phyloP scores from a whole-genome alignment of 2,113 vertebrate genomes.

The Xiphias gladius region DNA sequence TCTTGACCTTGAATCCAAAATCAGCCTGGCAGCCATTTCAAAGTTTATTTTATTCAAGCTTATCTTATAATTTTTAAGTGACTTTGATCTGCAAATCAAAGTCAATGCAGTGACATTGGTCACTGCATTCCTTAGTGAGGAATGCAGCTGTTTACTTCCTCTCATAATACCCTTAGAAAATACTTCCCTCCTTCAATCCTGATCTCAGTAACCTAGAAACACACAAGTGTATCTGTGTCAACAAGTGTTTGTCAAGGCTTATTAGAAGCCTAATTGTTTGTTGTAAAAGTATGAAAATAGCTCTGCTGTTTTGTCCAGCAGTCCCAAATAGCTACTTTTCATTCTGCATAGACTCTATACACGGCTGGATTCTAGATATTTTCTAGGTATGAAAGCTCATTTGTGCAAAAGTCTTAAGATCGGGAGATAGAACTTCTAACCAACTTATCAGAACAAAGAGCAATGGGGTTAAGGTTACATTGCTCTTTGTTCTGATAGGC shows the following conservation, averaged over 20 bases:
- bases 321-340: not conserved
- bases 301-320: not conserved
- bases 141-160: conserved; percentile 36
- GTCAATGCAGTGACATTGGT: conserved; percentile 38
- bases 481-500: not conserved
- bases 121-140: too few species aligned
- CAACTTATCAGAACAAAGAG: not conserved
- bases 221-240: not conserved
- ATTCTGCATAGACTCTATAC: not conserved
- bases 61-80: conserved; percentile 49
- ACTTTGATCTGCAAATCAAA: conserved; percentile 64
- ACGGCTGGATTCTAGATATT: not conserved
- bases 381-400: not conserved
- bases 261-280: not conserved
- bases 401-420: not conserved
- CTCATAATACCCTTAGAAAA: not conserved
- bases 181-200: conserved; percentile 3
- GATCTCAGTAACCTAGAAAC: not conserved
- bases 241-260: not conserved
- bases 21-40: conserved; percentile 28
- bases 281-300: not conserved
- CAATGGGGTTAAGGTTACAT: not conserved
- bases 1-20: conserved; percentile 1
- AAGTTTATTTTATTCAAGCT: conserved; percentile 19
- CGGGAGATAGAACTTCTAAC: too few species aligned